Percentiles rank a stretch among this genome's conserved stretches.
phyloP scores from a whole-genome alignment of 1,140 invertebrate genomes.

The Leptestheria dahalacensis region DNA sequence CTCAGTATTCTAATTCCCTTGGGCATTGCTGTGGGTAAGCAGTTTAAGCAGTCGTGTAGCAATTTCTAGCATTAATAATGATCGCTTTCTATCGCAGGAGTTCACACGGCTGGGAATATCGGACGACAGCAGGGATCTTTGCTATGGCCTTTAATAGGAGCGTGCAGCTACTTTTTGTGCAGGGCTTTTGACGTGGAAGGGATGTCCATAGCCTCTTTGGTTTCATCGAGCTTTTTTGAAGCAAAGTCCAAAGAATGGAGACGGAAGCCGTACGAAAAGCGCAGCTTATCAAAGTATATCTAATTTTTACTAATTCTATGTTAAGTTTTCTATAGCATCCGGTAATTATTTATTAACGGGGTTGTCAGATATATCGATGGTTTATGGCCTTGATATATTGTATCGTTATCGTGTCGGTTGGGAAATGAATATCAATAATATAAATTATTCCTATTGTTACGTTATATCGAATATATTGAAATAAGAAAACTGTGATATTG shows the following conservation, averaged over 20 bases:
- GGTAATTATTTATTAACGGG: no score
- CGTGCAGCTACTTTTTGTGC: slow-evolving; percentile 42
- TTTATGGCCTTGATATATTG: no score
- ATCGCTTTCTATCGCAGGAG: slow-evolving; percentile 40
- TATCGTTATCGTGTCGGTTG: no score
- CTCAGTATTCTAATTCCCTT: slow-evolving; percentile 54
- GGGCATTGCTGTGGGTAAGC: slow-evolving; percentile 53
- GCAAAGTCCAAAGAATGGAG: slow-evolving; percentile 60
- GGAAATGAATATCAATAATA: no score
- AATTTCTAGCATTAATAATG: slow-evolving; percentile 6
- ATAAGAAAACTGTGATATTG: no score
- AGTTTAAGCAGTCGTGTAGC: slow-evolving; percentile 11
- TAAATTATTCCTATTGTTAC: no score
- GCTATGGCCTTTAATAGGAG: slow-evolving; percentile 46
- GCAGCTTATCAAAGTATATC: slow-evolving; percentile 32
- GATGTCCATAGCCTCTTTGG: slow-evolving; percentile 15
- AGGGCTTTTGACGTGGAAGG: slow-evolving; percentile 17
- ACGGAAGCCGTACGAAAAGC: slow-evolving; percentile 38
- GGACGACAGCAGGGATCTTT: slow-evolving; percentile 56
- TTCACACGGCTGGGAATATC: slow-evolving; percentile 79
- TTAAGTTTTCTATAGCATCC: no score
- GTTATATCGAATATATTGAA: no score
- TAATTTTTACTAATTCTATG: no score
- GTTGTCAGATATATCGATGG: no score
- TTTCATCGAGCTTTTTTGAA: slow-evolving; percentile 39